These are phyloP conservation scores for Hypomecis punctinalis DNA, from an alignment of 2,888 invertebrate genomes.

Conservation along the genomic window DNA sequence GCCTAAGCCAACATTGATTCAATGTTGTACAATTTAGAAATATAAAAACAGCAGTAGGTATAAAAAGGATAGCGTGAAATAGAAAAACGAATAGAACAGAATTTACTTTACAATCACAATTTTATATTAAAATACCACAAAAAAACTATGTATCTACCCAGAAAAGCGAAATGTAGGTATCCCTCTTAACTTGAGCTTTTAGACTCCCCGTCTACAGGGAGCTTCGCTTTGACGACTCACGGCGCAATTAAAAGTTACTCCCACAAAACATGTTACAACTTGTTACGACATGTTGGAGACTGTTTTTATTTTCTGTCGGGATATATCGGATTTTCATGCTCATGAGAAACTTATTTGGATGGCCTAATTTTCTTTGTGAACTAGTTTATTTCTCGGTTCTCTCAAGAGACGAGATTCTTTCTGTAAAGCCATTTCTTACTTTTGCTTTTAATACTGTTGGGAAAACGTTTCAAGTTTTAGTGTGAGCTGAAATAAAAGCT, in stretches of 20 bases:
- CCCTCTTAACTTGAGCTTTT: constrained; percentile 6
- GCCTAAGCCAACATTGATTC: too few relatives aligned
- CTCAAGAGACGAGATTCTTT: neutral
- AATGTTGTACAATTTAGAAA: too few relatives aligned
- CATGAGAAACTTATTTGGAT: constrained; percentile 23
- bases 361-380: constrained; percentile 30
- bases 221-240: constrained; percentile 41
- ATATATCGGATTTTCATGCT: constrained; percentile 22
- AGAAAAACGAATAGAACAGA: too few relatives aligned
- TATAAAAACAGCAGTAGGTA: too few relatives aligned
- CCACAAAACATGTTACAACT: constrained; percentile 36
- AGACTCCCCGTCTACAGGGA: constrained; percentile 18
- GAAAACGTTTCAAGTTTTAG: too few relatives aligned
- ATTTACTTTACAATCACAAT: too few relatives aligned
- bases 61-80: too few relatives aligned
- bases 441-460: neutral
- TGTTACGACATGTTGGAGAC: constrained; percentile 37
- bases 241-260: constrained; percentile 55
- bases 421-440: neutral
- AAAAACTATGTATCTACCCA: too few relatives aligned
- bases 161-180: too few relatives aligned
- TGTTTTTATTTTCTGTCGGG: constrained; percentile 28
- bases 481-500: too few relatives aligned
- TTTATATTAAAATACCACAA: too few relatives aligned
- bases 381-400: constrained; percentile 14